These are phyloP conservation scores for Brachionus koreanus DNA, from an alignment of 1,140 invertebrate species.

Conservation along the genomic window DNA sequence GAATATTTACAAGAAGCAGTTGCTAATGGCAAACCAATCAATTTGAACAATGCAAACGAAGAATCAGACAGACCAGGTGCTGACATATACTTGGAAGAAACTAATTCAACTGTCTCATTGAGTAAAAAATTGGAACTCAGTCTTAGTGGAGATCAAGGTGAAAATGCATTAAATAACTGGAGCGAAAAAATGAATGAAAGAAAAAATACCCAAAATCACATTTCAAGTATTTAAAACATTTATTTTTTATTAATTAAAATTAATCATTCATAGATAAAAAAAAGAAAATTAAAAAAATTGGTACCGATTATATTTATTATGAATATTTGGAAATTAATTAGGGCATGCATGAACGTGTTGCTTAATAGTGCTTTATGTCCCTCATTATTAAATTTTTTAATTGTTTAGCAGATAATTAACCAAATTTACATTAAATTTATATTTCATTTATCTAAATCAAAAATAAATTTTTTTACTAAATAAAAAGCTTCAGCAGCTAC, in stretches of 20 bases:
- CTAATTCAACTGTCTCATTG: background rate
- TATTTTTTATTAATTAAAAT: background rate
- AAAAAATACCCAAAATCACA: constrained; percentile 54
- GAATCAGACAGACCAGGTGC: constrained; percentile 45
- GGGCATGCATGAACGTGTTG: background rate
- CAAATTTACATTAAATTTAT: too few relatives aligned
- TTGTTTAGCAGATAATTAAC: too few relatives aligned
- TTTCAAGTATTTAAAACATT: constrained; percentile 52
- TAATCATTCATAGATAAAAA: background rate
- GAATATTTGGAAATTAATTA: background rate
- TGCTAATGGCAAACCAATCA: constrained; percentile 50
- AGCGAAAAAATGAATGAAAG: constrained; percentile 55
- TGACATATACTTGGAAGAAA: constrained; percentile 44
- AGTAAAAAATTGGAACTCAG: background rate
- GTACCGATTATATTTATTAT: background rate
- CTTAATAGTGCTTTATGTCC: background rate
- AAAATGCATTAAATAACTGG: constrained; percentile 54
- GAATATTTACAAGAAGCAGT: constrained; percentile 52
- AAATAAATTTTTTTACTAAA: too few relatives aligned
- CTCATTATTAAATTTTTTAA: background rate
- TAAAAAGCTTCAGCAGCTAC: too few relatives aligned
- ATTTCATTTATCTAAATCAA: too few relatives aligned
- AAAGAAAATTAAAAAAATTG: background rate
- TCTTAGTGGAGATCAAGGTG: background rate
- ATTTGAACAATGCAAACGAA: constrained; percentile 47